Evolutionary conservation across 2,113 vertebrate genomes (phyloP).

Genomic region (Pyrgilauda ruficollis): DNA sequence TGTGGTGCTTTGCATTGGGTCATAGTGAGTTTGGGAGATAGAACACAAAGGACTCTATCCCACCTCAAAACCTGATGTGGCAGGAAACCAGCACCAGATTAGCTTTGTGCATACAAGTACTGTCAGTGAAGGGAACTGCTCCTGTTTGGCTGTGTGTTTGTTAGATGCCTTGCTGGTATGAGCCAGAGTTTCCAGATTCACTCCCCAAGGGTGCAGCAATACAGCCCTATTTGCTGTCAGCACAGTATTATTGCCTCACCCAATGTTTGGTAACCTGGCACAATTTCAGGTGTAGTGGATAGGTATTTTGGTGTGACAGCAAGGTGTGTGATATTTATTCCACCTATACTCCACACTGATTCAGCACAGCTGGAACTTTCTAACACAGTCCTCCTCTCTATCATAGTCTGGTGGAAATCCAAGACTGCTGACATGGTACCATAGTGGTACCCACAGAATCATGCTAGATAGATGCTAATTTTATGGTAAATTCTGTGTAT

Average conservation of each 20-base stretch:
- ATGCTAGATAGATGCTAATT: neutral
- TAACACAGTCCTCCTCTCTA: neutral
- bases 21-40: neutral
- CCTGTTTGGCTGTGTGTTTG: accelerated
- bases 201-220: neutral
- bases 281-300: neutral
- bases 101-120: neutral
- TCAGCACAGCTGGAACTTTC: neutral
- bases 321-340: neutral
- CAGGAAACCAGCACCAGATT: neutral
- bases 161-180: neutral
- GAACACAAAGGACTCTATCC: neutral
- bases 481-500: neutral
- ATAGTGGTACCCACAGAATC: neutral
- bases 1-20: neutral
- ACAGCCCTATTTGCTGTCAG: neutral
- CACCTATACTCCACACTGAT: neutral
- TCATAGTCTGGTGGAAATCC: neutral
- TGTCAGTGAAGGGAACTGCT: neutral
- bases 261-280: neutral
- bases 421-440: neutral
- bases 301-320: neutral
- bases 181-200: neutral
- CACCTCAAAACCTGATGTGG: accelerated
- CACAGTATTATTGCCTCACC: neutral